These are phyloP conservation scores for Narcine bancroftii DNA, from an alignment of 2,113 vertebrate species.

Conservation along the genomic window DNA sequence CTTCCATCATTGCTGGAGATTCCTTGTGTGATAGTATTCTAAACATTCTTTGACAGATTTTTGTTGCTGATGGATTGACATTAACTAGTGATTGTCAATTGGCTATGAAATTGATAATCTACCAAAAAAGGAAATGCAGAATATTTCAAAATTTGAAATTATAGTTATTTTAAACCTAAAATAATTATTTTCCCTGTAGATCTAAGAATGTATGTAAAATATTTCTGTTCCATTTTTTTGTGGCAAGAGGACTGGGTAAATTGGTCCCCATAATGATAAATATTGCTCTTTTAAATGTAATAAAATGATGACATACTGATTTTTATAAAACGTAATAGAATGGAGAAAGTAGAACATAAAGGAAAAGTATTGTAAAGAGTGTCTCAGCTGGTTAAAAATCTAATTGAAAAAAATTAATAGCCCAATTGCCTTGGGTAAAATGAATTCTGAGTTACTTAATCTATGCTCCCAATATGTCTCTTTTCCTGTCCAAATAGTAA, in stretches of 20 bases:
- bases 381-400: neutral
- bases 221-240: neutral
- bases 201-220: neutral
- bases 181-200: neutral
- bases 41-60: neutral
- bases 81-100: neutral
- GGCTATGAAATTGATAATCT: neutral
- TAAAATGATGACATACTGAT: too few relatives aligned
- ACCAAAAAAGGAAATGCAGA: neutral
- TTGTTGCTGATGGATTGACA: neutral
- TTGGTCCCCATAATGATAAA: too few relatives aligned
- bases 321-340: neutral
- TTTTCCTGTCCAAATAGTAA: neutral
- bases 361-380: neutral
- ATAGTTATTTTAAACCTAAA: neutral
- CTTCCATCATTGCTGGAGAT: neutral
- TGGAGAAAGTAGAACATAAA: neutral
- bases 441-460: neutral
- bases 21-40: neutral
- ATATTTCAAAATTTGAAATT: neutral
- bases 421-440: too few relatives aligned
- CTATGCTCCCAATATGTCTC: neutral
- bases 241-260: neutral
- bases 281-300: too few relatives aligned
- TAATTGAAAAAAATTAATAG: neutral